These are phyloP conservation scores for Antheraea assamensis DNA, from an alignment of 2,888 invertebrate species.

Conservation along the genomic window DNA sequence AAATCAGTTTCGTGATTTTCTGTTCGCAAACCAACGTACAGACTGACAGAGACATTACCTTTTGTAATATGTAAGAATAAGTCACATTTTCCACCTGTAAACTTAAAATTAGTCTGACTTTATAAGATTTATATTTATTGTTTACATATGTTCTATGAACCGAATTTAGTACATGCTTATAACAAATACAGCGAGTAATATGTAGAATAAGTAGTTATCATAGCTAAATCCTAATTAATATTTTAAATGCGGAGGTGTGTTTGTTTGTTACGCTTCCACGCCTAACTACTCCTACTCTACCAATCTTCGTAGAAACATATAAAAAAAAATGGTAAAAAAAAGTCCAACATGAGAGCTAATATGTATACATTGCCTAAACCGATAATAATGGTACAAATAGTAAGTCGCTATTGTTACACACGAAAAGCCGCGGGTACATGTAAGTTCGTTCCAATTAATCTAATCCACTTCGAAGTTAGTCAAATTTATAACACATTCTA, in stretches of 20 bases:
- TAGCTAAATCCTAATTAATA: not conserved
- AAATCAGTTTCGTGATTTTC: too few species aligned
- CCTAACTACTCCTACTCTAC: too few species aligned
- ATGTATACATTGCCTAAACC: not conserved
- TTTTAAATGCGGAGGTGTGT: not conserved
- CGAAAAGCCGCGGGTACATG: not conserved
- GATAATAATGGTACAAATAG: not conserved
- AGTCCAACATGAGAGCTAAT: not conserved
- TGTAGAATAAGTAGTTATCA: not conserved
- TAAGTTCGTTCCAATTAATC: not conserved
- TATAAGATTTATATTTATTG: not conserved
- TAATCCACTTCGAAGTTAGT: not conserved
- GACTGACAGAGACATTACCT: too few species aligned
- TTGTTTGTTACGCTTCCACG: too few species aligned
- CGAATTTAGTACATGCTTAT: not conserved
- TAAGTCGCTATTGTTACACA: not conserved
- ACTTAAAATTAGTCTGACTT: too few species aligned
- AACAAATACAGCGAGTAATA: not conserved
- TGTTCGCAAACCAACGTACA: too few species aligned
- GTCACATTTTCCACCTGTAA: too few species aligned
- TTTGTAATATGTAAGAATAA: too few species aligned
- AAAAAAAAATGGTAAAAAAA: too few species aligned
- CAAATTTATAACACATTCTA: not conserved
- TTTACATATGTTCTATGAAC: not conserved
- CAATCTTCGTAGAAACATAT: too few species aligned